Percentiles rank a stretch among this genome's conserved stretches.
These are phyloP conservation scores for Lycophotia porphyrea DNA, from an alignment of 2,888 invertebrate genomes.

Conservation along the genomic window DNA sequence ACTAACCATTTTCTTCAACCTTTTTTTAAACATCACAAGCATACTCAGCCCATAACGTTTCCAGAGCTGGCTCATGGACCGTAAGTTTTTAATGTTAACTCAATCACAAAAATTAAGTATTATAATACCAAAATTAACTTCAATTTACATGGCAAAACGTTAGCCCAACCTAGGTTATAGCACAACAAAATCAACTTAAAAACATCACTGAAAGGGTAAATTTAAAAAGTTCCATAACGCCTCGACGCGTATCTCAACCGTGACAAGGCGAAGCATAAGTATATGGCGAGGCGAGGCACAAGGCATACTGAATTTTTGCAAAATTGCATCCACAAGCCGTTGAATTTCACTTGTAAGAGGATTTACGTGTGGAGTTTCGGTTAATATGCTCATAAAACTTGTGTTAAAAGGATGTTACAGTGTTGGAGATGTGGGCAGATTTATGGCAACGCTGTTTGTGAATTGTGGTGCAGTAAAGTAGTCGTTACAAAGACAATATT, in stretches of 20 bases:
- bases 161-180: background rate
- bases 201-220: conserved; percentile 23
- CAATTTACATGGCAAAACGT: conserved; percentile 1
- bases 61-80: no score
- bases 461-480: background rate
- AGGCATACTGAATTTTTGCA: conserved; percentile 49
- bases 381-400: conserved; percentile 45
- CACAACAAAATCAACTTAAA: conserved; percentile 22
- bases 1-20: no score
- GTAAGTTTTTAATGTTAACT: background rate
- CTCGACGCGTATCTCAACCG: conserved; percentile 6
- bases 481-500: background rate
- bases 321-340: conserved; percentile 59
- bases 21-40: background rate
- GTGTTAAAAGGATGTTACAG: conserved; percentile 28
- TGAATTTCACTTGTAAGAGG: conserved; percentile 54
- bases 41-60: background rate
- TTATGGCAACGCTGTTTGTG: conserved; percentile 2
- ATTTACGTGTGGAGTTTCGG: conserved; percentile 43
- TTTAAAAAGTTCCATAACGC: conserved; percentile 48
- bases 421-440: conserved; percentile 1
- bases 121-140: background rate
- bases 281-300: conserved; percentile 16
- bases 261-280: conserved; percentile 35
- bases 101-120: background rate